A percentile compares a stretch with the other conserved stretches of the same genome.
These are phyloP conservation scores for Yponomeuta plumbellus DNA, from an alignment of 2,888 invertebrate species.

Conservation along the genomic window DNA sequence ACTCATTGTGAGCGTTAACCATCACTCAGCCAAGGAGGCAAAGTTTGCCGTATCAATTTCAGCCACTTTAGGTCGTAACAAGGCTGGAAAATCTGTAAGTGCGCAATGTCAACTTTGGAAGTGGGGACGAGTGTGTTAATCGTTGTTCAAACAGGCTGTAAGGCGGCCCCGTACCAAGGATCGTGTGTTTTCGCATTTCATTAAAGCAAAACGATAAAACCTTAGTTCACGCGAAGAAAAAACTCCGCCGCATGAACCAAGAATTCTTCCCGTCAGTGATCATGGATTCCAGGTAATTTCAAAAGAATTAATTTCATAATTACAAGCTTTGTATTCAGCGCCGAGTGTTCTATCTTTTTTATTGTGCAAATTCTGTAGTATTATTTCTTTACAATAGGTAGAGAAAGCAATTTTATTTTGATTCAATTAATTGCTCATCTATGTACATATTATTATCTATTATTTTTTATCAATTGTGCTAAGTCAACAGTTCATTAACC, in stretches of 20 bases:
- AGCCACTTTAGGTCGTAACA: constrained; percentile 33
- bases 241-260: constrained; percentile 26
- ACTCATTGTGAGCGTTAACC: constrained; percentile 1
- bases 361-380: too few species aligned
- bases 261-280: constrained; percentile 28
- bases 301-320: too few species aligned
- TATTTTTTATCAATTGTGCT: too few species aligned
- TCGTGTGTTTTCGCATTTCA: constrained; percentile 50
- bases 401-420: too few species aligned
- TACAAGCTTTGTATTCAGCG: too few species aligned
- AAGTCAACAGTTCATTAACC: too few species aligned
- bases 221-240: constrained; percentile 24
- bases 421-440: too few species aligned
- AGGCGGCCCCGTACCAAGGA: constrained; percentile 39
- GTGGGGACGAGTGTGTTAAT: constrained; percentile 65
- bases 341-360: too few species aligned
- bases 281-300: constrained; percentile 58
- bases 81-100: constrained; percentile 67
- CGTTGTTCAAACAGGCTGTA: constrained; percentile 64
- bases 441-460: too few species aligned
- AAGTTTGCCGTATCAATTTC: constrained; percentile 54
- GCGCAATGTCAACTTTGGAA: constrained; percentile 68
- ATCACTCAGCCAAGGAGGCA: constrained; percentile 31
- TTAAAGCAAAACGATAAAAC: constrained; percentile 47
- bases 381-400: too few species aligned